Evolutionary conservation across 1,140 invertebrate species (phyloP).

Genomic region (Neodiprion lecontei): DNA sequence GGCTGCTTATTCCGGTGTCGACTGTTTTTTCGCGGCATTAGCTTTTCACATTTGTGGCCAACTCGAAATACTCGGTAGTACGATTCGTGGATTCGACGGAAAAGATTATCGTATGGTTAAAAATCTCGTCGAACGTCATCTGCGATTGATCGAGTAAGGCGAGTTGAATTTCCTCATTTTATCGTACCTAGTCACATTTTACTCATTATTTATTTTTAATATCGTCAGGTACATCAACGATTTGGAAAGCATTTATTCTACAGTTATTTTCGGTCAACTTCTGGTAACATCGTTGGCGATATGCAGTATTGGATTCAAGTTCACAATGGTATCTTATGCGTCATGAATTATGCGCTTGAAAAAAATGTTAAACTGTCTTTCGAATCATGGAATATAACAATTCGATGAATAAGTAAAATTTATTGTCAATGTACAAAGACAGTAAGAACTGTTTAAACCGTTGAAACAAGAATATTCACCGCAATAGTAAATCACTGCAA

Average conservation of each 20-base stretch:
- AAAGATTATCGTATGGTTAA: constrained; percentile 1
- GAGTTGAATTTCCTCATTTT: constrained; percentile 11
- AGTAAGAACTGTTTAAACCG: no score
- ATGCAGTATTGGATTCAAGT: neutral
- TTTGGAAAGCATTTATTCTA: neutral
- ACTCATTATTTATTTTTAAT: no score
- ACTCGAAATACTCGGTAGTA: constrained; percentile 18
- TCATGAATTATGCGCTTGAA: no score
- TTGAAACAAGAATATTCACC: no score
- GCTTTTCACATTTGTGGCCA: constrained; percentile 21
- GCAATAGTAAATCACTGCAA: no score
- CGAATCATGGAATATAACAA: no score
- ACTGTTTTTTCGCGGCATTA: constrained; percentile 17
- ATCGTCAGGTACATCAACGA: neutral
- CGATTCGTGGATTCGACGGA: neutral
- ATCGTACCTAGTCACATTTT: neutral
- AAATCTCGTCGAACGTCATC: constrained; percentile 8
- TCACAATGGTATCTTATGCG: neutral
- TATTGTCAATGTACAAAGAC: no score
- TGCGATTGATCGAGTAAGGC: constrained; percentile 10
- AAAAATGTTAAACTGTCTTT: no score
- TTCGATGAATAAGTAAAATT: no score
- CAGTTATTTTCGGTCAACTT: neutral
- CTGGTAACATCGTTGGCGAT: neutral
- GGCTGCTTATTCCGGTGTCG: constrained; percentile 13